phyloP scores from a whole-genome alignment of 2,797 vertebrate genomes.

The Salmo trutta region DNA sequence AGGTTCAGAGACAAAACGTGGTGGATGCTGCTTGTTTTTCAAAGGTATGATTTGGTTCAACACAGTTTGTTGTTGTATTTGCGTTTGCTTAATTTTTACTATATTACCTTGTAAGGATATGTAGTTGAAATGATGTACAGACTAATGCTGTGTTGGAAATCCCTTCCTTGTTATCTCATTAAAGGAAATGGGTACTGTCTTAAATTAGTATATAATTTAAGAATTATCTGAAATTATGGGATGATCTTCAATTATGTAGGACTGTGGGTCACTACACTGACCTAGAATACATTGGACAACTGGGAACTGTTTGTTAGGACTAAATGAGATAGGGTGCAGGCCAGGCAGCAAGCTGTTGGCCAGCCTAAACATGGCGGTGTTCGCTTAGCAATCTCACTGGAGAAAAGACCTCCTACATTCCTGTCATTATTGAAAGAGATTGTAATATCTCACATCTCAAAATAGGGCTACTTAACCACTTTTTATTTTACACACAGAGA shows the following conservation, averaged over 20 bases:
- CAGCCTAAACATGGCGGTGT: no score
- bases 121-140: neutral
- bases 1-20: slow-evolving; percentile 48
- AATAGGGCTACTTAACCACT: no score
- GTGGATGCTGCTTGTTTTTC: slow-evolving; percentile 80
- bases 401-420: no score
- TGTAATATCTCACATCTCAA: no score
- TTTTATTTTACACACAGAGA: no score
- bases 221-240: neutral
- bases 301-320: slow-evolving; percentile 89
- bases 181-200: no score
- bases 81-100: neutral
- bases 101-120: neutral
- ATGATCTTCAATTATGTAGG: slow-evolving; percentile 66
- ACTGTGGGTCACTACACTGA: slow-evolving; percentile 91
- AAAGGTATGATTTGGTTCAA: slow-evolving; percentile 78
- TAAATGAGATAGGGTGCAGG: slow-evolving; percentile 37
- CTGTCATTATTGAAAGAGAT: no score
- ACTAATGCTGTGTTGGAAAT: no score
- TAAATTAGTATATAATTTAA: no score
- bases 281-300: slow-evolving; percentile 86
- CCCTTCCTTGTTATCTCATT: no score
- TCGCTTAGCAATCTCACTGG: no score
- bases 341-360: no score
- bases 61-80: neutral